A percentile compares a stretch with the other conserved stretches of the same genome.
phyloP scores from a whole-genome alignment of 2,797 vertebrate genomes.

The Meda fulgida region DNA sequence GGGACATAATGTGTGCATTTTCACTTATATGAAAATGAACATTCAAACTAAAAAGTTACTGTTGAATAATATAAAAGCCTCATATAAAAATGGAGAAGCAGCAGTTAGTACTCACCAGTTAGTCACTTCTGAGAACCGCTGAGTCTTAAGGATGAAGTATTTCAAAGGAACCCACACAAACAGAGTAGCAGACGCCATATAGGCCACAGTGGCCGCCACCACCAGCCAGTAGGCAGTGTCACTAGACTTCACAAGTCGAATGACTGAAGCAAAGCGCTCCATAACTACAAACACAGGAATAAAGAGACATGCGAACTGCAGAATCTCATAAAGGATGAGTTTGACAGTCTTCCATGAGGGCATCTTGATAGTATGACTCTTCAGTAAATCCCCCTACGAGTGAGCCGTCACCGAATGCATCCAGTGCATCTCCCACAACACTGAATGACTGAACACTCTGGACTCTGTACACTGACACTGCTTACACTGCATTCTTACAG shows the following conservation, averaged over 20 bases:
- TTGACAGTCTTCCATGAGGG: slow-evolving; percentile 76
- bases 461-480: slow-evolving; percentile 77
- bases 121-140: slow-evolving; percentile 68
- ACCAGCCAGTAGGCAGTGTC: slow-evolving; percentile 81
- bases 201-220: slow-evolving; percentile 81
- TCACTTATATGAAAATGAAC: no score
- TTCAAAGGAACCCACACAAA: slow-evolving; percentile 87
- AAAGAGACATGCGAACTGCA: slow-evolving; percentile 74
- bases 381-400: slow-evolving; percentile 30
- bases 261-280: slow-evolving; percentile 73
- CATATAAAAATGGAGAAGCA: background rate
- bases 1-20: background rate
- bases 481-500: slow-evolving; percentile 73
- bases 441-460: slow-evolving; percentile 59
- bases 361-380: slow-evolving; percentile 60
- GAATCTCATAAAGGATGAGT: slow-evolving; percentile 77
- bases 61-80: background rate
- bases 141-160: slow-evolving; percentile 74
- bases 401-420: slow-evolving; percentile 50
- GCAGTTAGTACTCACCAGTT: slow-evolving; percentile 79
- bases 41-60: background rate
- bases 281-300: slow-evolving; percentile 73
- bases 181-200: slow-evolving; percentile 78
- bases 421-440: slow-evolving; percentile 59
- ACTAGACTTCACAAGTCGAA: slow-evolving; percentile 45